Evolutionary conservation across 2,113 vertebrate genomes (phyloP).

Genomic region (Turdus rufiventris): DNA sequence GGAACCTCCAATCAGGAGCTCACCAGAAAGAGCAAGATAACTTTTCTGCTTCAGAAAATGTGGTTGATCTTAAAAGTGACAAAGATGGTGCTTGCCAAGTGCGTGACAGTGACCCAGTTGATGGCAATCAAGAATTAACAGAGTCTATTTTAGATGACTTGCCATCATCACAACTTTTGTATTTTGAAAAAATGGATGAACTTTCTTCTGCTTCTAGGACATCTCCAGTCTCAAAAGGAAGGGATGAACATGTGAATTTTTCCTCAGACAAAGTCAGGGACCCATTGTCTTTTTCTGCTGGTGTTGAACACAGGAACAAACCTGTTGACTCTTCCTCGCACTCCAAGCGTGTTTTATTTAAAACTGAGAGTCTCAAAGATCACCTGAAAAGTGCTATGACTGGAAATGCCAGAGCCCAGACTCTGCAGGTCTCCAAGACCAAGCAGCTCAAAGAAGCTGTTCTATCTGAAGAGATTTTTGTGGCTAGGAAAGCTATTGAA

Average conservation of each 20-base stretch:
- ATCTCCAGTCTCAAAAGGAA: neutral
- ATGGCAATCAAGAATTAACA: neutral
- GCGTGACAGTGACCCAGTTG: neutral
- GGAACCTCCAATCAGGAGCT: neutral
- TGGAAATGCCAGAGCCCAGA: conserved; percentile 81
- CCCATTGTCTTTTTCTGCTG: neutral
- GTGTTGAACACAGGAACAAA: neutral
- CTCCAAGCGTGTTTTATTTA: neutral
- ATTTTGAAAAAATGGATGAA: conserved; percentile 16
- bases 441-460: conserved; percentile 79
- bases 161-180: conserved; percentile 78
- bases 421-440: conserved; percentile 71
- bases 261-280: neutral
- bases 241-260: neutral
- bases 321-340: neutral
- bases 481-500: conserved; percentile 78
- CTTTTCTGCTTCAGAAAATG: neutral
- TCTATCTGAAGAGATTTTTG: conserved; percentile 83
- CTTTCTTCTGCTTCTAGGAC: neutral
- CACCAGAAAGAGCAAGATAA: neutral
- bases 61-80: neutral
- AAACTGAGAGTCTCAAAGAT: conserved; percentile 81
- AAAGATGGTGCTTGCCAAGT: neutral
- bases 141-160: conserved; percentile 69
- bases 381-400: conserved; percentile 86